phyloP scores from a whole-genome alignment of 1,140 invertebrate species.

The Monochamus saltuarius region DNA sequence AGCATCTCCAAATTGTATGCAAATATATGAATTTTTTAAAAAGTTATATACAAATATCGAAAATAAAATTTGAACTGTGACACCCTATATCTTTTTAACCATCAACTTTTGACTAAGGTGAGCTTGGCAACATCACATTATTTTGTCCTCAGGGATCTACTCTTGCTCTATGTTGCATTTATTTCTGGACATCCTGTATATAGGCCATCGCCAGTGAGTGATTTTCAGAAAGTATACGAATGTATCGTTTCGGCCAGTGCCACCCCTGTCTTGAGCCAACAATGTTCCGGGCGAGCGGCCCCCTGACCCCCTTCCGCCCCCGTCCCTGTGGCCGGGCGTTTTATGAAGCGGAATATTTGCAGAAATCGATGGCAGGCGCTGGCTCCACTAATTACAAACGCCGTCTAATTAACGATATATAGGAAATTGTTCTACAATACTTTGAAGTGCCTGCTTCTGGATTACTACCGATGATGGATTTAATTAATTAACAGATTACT shows the following conservation, averaged over 20 bases:
- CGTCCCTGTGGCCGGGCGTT: slow-evolving; percentile 14
- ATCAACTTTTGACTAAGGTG: no score
- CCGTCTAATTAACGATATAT: slow-evolving; percentile 52
- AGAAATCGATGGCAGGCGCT: slow-evolving; percentile 45
- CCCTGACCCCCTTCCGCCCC: neutral
- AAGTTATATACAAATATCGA: no score
- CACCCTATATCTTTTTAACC: no score
- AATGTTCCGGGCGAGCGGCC: neutral
- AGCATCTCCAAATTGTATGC: no score
- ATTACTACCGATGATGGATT: slow-evolving; percentile 48
- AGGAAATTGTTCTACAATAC: slow-evolving; percentile 52
- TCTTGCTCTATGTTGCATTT: no score
- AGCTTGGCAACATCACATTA: no score
- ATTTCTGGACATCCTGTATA: no score
- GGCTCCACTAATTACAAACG: slow-evolving; percentile 49
- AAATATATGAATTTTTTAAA: no score
- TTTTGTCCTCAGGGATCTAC: no score
- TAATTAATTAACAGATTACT: slow-evolving; percentile 53
- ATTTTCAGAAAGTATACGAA: no score
- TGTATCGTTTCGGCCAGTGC: neutral
- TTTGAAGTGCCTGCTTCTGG: slow-evolving; percentile 48
- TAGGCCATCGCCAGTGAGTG: no score
- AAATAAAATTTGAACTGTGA: no score
- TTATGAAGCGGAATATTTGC: slow-evolving; percentile 46
- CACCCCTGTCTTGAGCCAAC: slow-evolving; percentile 2